Evolutionary conservation across 2,113 vertebrate genomes (phyloP).

Genomic region (Dicaeum eximium): DNA sequence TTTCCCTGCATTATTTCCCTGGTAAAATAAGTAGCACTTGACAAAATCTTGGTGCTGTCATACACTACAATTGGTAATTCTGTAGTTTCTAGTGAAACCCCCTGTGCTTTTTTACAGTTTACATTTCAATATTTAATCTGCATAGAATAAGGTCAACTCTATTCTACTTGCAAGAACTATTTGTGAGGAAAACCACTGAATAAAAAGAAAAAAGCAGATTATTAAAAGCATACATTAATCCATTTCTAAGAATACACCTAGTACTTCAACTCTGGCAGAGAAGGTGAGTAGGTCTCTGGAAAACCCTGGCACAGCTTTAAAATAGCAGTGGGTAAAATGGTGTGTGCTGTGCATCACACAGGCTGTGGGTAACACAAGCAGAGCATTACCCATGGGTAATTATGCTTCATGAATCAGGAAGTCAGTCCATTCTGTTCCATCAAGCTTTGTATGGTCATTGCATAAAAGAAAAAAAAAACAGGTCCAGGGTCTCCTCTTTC

Average conservation of each 20-base stretch:
- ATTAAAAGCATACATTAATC: neutral
- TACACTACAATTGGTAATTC: neutral
- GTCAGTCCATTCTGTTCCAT: neutral
- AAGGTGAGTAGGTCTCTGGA: neutral
- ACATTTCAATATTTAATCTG: neutral
- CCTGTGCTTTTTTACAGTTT: neutral
- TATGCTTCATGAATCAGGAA: neutral
- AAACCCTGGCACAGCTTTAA: neutral
- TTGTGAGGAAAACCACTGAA: neutral
- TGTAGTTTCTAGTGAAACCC: neutral
- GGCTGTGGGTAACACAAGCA: neutral
- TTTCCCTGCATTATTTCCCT: neutral
- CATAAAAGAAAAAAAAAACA: neutral
- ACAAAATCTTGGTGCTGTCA: neutral
- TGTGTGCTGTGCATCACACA: neutral
- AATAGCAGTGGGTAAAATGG: neutral
- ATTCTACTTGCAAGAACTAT: neutral
- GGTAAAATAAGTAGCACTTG: neutral
- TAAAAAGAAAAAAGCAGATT: neutral
- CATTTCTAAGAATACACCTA: neutral
- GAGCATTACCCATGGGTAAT: neutral
- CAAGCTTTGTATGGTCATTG: neutral
- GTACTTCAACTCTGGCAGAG: neutral
- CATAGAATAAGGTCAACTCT: neutral
- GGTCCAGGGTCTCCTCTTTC: neutral